phyloP scores from a whole-genome alignment of 2,797 vertebrate genomes.

The Anguilla megastoma region DNA sequence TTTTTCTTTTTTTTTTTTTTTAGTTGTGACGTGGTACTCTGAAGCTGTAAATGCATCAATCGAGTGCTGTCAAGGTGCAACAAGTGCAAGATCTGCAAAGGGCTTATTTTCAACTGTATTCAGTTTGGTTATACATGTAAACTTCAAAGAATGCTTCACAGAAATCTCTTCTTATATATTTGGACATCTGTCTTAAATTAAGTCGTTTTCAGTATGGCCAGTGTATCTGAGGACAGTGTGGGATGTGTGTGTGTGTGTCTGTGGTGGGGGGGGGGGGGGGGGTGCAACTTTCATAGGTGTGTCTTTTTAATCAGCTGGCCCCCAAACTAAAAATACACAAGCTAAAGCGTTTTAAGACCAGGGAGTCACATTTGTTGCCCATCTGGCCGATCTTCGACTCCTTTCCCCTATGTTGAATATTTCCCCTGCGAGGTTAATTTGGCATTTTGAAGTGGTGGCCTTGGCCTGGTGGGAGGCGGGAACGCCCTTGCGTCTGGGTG shows the following conservation, averaged over 20 bases:
- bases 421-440: not conserved
- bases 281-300: not conserved
- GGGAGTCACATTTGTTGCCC: not conserved
- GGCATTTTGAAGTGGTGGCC: constrained; percentile 13
- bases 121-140: not conserved
- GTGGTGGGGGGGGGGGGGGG: too few species aligned
- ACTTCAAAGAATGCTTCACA: not conserved
- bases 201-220: not conserved
- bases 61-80: not conserved
- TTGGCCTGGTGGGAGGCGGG: not conserved
- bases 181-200: not conserved
- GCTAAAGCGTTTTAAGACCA: not conserved
- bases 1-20: not conserved
- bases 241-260: not conserved
- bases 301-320: not conserved
- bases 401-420: not conserved
- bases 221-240: not conserved
- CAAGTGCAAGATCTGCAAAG: not conserved
- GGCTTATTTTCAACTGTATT: not conserved
- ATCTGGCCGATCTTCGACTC: not conserved
- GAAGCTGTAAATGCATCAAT: not conserved
- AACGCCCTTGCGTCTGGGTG: not conserved
- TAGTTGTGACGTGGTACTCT: not conserved
- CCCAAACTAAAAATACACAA: not conserved
- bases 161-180: not conserved